phyloP scores from a whole-genome alignment of 35 echinoderm and acorn worm genomes.

The Ophiothrix spiculata region DNA sequence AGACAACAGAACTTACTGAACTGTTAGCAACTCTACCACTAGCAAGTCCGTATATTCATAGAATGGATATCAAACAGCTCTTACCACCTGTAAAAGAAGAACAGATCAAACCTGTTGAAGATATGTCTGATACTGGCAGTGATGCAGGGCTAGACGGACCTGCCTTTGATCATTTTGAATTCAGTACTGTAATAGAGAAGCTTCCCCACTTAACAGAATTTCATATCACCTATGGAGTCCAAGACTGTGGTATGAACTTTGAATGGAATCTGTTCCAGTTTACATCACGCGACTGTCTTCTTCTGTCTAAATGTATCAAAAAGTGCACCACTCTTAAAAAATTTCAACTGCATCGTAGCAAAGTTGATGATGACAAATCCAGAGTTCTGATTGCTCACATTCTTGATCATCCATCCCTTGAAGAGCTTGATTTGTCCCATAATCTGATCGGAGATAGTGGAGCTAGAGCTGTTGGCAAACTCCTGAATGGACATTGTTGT shows the following conservation, averaged over 20 bases:
- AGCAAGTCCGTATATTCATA: conserved; percentile 76
- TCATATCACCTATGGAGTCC: conserved; percentile 83
- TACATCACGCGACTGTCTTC: conserved; percentile 83
- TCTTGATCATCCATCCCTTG: conserved; percentile 74
- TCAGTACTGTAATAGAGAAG: conserved; percentile 71
- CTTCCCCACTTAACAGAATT: conserved; percentile 81
- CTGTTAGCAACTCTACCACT: conserved; percentile 63
- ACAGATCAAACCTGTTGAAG: conserved; percentile 66
- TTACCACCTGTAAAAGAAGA: conserved; percentile 98
- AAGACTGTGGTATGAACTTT: conserved; percentile 99
- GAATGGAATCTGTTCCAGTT: conserved; percentile 99
- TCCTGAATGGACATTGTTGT: conserved; percentile 85
- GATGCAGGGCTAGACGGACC: conserved; percentile 84
- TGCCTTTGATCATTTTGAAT: conserved; percentile 95
- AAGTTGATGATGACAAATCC: conserved; percentile 93
- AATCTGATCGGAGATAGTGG: conserved; percentile 89
- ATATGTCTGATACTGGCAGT: conserved; percentile 84
- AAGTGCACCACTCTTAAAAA: conserved; percentile 69
- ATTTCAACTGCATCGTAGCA: conserved; percentile 93
- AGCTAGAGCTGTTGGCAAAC: conserved; percentile 88
- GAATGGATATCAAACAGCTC: conserved; percentile 85
- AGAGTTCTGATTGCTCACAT: conserved; percentile 89
- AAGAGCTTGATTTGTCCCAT: conserved; percentile 86
- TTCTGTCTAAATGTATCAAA: conserved; percentile 84
- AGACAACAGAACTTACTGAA: conserved; percentile 67